phyloP scores from a whole-genome alignment of 1,140 invertebrate genomes.

The Panagrolaimus sp. region DNA sequence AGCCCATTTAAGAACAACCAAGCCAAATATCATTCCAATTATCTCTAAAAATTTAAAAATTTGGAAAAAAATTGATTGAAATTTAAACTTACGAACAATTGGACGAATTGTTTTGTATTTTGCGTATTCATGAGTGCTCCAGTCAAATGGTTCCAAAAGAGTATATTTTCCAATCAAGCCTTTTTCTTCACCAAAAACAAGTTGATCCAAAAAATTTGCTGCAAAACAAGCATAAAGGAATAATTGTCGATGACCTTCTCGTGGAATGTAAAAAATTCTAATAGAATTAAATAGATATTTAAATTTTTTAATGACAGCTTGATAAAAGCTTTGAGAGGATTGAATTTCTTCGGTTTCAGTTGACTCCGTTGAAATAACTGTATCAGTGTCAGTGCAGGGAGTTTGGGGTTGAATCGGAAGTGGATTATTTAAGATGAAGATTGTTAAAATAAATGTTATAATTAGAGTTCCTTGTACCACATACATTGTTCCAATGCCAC shows the following conservation, averaged over 20 bases:
- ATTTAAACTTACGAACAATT: slow-evolving; percentile 38
- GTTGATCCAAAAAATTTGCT: slow-evolving; percentile 15
- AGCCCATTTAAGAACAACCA: slow-evolving; percentile 37
- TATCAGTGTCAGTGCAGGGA: neutral
- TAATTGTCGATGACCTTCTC: slow-evolving; percentile 10
- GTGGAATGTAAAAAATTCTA: slow-evolving; percentile 13
- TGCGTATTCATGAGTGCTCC: slow-evolving; percentile 42
- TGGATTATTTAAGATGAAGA: slow-evolving; percentile 20
- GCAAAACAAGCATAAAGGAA: slow-evolving; percentile 20
- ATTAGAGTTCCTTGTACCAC: slow-evolving; percentile 16
- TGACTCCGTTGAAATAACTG: neutral
- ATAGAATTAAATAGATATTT: slow-evolving; percentile 9
- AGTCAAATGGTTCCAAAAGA: slow-evolving; percentile 20
- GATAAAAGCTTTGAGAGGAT: neutral
- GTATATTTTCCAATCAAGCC: slow-evolving; percentile 27
- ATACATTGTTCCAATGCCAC: slow-evolving; percentile 14
- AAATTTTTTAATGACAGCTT: slow-evolving; percentile 8
- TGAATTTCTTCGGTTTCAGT: neutral
- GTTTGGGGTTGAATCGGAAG: neutral
- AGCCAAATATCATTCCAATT: slow-evolving; percentile 42
- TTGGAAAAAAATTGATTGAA: neutral
- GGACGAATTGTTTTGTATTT: slow-evolving; percentile 41
- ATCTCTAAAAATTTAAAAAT: slow-evolving; percentile 36
- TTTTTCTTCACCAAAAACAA: slow-evolving; percentile 28
- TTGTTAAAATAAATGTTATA: slow-evolving; percentile 10